Evolutionary conservation across 1,140 invertebrate genomes (phyloP).

Genomic region (Diplogasteroides magnus): DNA sequence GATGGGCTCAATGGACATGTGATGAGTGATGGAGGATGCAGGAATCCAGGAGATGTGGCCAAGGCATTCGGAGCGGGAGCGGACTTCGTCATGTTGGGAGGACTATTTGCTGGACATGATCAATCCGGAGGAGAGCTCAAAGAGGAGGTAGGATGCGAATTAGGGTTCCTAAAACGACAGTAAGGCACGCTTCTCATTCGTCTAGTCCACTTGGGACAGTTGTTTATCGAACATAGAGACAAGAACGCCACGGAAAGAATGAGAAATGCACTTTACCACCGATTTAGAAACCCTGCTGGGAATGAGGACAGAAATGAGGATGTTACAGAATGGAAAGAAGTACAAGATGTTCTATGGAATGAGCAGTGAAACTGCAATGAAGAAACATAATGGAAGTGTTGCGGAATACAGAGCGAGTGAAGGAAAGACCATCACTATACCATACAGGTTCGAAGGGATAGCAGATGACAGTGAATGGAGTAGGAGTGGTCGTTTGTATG

Average conservation of each 20-base stretch:
- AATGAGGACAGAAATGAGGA: no score
- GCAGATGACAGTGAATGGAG: background rate
- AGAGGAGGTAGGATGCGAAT: conserved; percentile 67
- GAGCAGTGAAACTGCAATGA: conserved; percentile 84
- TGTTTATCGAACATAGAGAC: no score
- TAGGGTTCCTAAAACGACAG: no score
- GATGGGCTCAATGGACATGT: conserved; percentile 82
- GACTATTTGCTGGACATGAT: conserved; percentile 89
- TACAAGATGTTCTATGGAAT: conserved; percentile 90
- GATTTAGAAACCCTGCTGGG: no score
- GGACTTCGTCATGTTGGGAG: conserved; percentile 92
- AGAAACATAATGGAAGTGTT: conserved; percentile 75
- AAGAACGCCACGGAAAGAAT: no score
- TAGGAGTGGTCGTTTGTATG: no score
- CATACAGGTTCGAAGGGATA: conserved; percentile 62
- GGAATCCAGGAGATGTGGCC: conserved; percentile 83
- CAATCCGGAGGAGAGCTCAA: conserved; percentile 82
- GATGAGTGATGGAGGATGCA: conserved; percentile 81
- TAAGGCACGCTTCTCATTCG: no score
- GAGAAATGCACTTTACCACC: no score
- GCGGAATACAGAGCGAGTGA: conserved; percentile 71
- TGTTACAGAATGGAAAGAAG: conserved; percentile 61
- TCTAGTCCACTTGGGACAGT: no score
- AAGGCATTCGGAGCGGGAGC: conserved; percentile 88
- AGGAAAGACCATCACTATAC: conserved; percentile 86